phyloP scores from a whole-genome alignment of 1,140 invertebrate species.

The Drosophila oshimai region DNA sequence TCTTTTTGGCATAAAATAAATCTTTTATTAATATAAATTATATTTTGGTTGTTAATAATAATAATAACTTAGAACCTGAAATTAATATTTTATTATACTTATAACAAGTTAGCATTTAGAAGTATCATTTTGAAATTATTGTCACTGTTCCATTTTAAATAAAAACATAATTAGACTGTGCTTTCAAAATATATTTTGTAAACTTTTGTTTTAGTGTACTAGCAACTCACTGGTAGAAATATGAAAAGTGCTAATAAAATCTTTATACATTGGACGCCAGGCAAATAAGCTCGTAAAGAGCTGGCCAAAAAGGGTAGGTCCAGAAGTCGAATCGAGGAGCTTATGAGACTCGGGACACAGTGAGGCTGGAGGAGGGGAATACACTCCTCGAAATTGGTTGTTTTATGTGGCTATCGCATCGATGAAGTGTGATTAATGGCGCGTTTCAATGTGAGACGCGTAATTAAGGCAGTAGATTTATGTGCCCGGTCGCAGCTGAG shows the following conservation, averaged over 20 bases:
- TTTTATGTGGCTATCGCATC: constrained; percentile 67
- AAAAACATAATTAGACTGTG: background rate
- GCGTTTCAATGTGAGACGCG: constrained; percentile 66
- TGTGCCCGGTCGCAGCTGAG: constrained; percentile 50
- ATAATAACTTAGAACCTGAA: too few relatives aligned
- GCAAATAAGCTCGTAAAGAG: constrained; percentile 60
- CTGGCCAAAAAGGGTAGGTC: constrained; percentile 25
- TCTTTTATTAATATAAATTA: too few relatives aligned
- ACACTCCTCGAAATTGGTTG: constrained; percentile 52
- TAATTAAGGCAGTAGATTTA: constrained; percentile 76
- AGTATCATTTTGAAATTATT: too few relatives aligned
- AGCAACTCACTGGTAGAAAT: constrained; percentile 34
- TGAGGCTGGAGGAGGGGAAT: background rate
- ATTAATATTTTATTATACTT: too few relatives aligned
- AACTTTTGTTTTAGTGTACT: background rate
- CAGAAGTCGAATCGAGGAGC: background rate
- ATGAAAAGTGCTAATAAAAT: constrained; percentile 75
- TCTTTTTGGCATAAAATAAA: too few relatives aligned
- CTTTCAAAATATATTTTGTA: background rate
- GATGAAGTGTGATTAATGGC: constrained; percentile 79
- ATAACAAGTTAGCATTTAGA: too few relatives aligned
- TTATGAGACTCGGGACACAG: background rate
- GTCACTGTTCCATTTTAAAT: too few relatives aligned
- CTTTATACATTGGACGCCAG: constrained; percentile 28
- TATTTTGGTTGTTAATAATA: too few relatives aligned